Evolutionary conservation across 1,140 invertebrate species (phyloP).

Genomic region (Drosophila grimshawi): DNA sequence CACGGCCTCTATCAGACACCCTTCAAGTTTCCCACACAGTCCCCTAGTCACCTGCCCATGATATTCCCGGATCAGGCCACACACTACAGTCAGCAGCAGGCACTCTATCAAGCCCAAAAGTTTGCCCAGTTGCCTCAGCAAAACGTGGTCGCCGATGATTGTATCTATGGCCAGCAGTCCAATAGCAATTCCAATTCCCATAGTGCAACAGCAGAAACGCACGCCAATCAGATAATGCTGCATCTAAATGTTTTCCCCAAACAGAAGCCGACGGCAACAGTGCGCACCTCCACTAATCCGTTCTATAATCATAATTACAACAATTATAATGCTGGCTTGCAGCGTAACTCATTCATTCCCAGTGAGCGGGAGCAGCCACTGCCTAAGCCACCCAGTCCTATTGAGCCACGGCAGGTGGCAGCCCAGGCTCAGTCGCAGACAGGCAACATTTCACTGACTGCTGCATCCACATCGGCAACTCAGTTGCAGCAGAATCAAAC

Average conservation of each 20-base stretch:
- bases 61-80: conserved; percentile 67
- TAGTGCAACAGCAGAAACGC: conserved; percentile 42
- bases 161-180: conserved; percentile 47
- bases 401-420: conserved; percentile 66
- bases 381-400: conserved; percentile 65
- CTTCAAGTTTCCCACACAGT: conserved; percentile 66
- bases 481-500: conserved; percentile 5
- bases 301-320: conserved; percentile 63
- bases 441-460: conserved; percentile 15
- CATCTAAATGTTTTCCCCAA: conserved; percentile 80
- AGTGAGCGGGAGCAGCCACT: conserved; percentile 49
- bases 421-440: conserved; percentile 10
- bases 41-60: conserved; percentile 47
- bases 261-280: conserved; percentile 55
- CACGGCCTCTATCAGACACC: conserved; percentile 61
- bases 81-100: conserved; percentile 62
- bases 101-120: conserved; percentile 49
- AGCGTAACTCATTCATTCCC: conserved; percentile 45
- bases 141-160: conserved; percentile 31
- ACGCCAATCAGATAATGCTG: conserved; percentile 70
- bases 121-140: conserved; percentile 26
- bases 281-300: conserved; percentile 71
- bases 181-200: conserved; percentile 3
- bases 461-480: conserved; percentile 32
- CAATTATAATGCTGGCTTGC: conserved; percentile 39